These are phyloP conservation scores for Balaenoptera acutorostrata DNA, from an alignment of 2,113 vertebrate genomes.

Conservation along the genomic window DNA sequence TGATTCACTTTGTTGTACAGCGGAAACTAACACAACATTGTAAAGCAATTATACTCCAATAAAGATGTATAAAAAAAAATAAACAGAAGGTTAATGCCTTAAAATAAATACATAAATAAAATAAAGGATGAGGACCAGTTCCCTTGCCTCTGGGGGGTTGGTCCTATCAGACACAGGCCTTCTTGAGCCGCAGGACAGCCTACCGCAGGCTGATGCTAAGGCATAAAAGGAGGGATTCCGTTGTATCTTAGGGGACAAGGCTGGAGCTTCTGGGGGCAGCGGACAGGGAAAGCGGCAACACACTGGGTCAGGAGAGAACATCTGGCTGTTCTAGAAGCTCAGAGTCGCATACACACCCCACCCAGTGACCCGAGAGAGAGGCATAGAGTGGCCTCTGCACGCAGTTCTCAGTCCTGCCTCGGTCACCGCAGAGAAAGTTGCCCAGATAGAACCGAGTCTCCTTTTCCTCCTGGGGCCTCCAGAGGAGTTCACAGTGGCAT, in stretches of 20 bases:
- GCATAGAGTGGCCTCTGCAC: background rate
- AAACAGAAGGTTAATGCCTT: no score
- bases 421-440: background rate
- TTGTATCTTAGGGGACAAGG: background rate
- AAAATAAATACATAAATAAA: no score
- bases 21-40: no score
- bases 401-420: background rate
- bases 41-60: no score
- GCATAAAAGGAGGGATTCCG: background rate
- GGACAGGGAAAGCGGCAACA: background rate
- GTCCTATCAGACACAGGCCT: background rate
- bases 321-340: background rate
- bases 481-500: background rate
- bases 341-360: background rate
- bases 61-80: no score
- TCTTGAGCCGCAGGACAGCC: background rate
- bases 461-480: background rate
- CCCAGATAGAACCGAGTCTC: fast-evolving
- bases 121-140: background rate
- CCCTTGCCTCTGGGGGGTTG: background rate
- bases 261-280: background rate
- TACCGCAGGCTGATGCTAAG: fast-evolving
- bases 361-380: background rate
- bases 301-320: background rate
- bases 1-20: no score